These are phyloP conservation scores for Peribatodes rhomboidaria DNA, from an alignment of 2,888 invertebrate species.

Conservation along the genomic window DNA sequence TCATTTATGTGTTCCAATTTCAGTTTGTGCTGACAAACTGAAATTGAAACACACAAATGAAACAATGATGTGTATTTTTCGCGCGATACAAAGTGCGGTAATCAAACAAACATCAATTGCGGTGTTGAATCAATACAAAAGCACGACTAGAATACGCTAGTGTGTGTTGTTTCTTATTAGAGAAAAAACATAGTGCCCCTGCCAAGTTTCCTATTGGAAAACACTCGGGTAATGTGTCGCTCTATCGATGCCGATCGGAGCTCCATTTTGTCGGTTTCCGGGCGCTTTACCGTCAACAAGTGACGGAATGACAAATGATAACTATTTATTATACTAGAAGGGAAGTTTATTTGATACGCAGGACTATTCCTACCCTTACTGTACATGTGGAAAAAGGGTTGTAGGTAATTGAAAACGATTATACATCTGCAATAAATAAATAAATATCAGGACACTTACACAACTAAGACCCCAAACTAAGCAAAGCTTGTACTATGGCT, in stretches of 20 bases:
- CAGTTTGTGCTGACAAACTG: too few species aligned
- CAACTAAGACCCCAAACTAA: too few species aligned
- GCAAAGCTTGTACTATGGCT: too few species aligned
- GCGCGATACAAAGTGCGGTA: not conserved
- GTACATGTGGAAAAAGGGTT: not conserved
- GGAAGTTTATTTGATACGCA: conserved; percentile 20
- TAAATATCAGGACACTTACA: too few species aligned
- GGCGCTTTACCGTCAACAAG: conserved; percentile 38
- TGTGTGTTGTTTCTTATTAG: conserved; percentile 13
- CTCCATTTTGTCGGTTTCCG: conserved; percentile 52
- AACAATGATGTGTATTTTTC: not conserved
- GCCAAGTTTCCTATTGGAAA: conserved; percentile 53
- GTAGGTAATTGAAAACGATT: not conserved
- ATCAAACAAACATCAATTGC: not conserved
- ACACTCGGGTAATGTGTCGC: conserved; percentile 51
- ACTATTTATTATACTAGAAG: conserved; percentile 27
- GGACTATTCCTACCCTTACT: conserved; percentile 10
- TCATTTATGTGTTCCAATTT: too few species aligned
- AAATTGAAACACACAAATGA: too few species aligned
- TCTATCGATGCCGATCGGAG: conserved; percentile 51
- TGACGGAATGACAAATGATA: conserved; percentile 32
- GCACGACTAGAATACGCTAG: not conserved
- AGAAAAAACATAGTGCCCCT: conserved; percentile 33
- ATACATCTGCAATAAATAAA: too few species aligned
- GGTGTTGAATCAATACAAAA: not conserved